Evolutionary conservation across 2,797 vertebrate genomes (phyloP).

Genomic region (Labeo calbasu): DNA sequence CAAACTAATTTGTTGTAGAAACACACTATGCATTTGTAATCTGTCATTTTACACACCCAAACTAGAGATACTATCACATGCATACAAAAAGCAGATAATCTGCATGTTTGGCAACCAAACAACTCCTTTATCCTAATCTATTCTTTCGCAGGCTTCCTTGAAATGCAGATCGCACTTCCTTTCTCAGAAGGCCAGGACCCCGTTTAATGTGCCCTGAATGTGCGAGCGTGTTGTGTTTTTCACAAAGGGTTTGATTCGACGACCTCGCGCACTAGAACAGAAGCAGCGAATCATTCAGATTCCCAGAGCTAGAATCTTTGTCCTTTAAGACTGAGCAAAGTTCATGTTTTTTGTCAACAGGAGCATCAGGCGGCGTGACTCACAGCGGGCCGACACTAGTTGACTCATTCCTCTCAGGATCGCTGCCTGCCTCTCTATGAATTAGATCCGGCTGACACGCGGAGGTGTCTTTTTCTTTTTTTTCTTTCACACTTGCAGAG

Average conservation of each 20-base stretch:
- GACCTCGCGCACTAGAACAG: not conserved
- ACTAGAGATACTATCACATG: not conserved
- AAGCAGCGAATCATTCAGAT: slow-evolving; percentile 4
- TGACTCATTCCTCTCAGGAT: slow-evolving; percentile 26
- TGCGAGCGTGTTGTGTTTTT: slow-evolving; percentile 4
- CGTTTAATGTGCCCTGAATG: slow-evolving; percentile 11
- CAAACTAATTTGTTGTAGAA: no score
- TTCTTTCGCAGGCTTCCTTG: slow-evolving; percentile 2
- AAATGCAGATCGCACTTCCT: slow-evolving; percentile 3
- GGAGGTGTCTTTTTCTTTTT: not conserved
- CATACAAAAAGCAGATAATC: slow-evolving; percentile 9
- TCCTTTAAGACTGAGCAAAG: slow-evolving; percentile 42
- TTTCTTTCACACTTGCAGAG: slow-evolving; percentile 14
- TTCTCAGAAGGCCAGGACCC: not conserved
- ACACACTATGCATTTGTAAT: no score
- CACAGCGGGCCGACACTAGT: slow-evolving; percentile 1
- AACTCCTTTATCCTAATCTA: not conserved
- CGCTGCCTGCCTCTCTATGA: slow-evolving; percentile 12
- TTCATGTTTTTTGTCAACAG: slow-evolving; percentile 37
- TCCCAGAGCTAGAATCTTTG: slow-evolving; percentile 24
- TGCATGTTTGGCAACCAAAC: slow-evolving; percentile 11
- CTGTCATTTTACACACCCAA: not conserved
- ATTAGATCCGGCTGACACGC: not conserved
- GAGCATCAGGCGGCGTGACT: slow-evolving; percentile 37
- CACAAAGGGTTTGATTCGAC: not conserved